phyloP scores from a whole-genome alignment of 2,113 vertebrate species.

The Syngnathus typhle region DNA sequence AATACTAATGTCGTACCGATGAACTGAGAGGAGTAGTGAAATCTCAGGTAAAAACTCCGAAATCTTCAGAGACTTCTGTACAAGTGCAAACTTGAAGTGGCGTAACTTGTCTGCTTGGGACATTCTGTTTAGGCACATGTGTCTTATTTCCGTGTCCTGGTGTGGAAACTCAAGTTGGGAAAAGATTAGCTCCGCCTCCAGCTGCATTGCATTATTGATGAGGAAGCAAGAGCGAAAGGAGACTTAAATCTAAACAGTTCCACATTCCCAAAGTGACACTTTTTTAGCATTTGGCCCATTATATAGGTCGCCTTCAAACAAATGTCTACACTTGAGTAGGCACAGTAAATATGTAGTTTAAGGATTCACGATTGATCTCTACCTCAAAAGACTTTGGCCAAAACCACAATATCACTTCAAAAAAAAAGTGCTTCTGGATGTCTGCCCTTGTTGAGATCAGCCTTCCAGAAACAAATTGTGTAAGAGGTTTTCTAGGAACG shows the following conservation, averaged over 20 bases:
- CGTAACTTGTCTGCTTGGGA: neutral
- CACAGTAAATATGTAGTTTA: neutral
- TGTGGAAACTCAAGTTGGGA: neutral
- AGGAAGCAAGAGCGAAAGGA: neutral
- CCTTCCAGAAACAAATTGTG: constrained; percentile 53
- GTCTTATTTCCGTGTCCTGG: neutral
- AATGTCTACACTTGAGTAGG: too few species aligned
- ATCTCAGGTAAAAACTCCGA: too few species aligned
- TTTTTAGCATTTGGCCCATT: neutral
- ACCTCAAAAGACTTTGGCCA: neutral
- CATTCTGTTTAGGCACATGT: neutral
- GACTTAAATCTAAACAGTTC: neutral
- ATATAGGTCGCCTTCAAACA: too few species aligned
- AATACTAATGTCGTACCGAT: neutral
- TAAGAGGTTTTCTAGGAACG: constrained; percentile 62
- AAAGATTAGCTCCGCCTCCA: neutral
- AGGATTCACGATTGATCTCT: neutral
- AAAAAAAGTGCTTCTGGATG: constrained; percentile 16
- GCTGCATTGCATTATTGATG: constrained; percentile 1
- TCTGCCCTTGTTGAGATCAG: constrained; percentile 44
- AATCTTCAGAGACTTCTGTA: too few species aligned
- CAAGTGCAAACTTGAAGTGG: neutral
- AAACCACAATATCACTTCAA: neutral
- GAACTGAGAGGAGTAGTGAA: neutral
- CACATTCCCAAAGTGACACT: neutral